These are phyloP conservation scores for Spilogale gracilis DNA, from an alignment of 2,113 vertebrate genomes.

Conservation along the genomic window DNA sequence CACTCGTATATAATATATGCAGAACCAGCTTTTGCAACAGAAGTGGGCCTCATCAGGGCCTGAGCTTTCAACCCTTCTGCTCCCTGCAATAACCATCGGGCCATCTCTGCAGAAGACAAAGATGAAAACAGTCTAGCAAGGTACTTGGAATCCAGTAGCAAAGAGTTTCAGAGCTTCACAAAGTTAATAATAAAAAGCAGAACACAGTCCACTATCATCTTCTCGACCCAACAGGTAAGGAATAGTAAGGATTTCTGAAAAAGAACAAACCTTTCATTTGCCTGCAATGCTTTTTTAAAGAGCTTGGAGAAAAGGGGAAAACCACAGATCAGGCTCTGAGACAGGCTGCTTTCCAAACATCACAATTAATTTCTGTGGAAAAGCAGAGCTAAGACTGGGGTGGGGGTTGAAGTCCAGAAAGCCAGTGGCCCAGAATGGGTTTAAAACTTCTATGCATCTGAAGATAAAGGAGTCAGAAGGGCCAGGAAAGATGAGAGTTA, in stretches of 20 bases:
- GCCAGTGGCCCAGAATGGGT: background rate
- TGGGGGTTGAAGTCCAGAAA: constrained; percentile 10
- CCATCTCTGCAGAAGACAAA: background rate
- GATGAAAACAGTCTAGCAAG: background rate
- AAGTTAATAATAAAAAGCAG: background rate
- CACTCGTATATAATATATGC: background rate
- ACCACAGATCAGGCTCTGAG: constrained; percentile 5
- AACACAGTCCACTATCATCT: background rate
- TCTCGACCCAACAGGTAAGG: background rate
- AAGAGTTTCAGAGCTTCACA: background rate
- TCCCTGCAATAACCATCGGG: background rate
- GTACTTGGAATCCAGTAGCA: background rate
- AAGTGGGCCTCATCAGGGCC: background rate
- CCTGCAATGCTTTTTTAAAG: background rate
- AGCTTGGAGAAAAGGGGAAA: constrained; percentile 58
- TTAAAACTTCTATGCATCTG: constrained; percentile 56
- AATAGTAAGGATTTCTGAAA: constrained; percentile 47
- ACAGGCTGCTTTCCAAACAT: constrained; percentile 59
- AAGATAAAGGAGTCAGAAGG: constrained; percentile 66
- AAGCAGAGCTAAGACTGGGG: background rate
- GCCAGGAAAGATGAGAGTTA: constrained; percentile 42
- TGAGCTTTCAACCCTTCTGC: background rate
- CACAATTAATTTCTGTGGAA: constrained; percentile 53
- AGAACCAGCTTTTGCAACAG: background rate
- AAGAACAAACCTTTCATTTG: constrained; percentile 35